phyloP scores from a whole-genome alignment of 2,888 invertebrate species.

The Ornithoptera priamus region DNA sequence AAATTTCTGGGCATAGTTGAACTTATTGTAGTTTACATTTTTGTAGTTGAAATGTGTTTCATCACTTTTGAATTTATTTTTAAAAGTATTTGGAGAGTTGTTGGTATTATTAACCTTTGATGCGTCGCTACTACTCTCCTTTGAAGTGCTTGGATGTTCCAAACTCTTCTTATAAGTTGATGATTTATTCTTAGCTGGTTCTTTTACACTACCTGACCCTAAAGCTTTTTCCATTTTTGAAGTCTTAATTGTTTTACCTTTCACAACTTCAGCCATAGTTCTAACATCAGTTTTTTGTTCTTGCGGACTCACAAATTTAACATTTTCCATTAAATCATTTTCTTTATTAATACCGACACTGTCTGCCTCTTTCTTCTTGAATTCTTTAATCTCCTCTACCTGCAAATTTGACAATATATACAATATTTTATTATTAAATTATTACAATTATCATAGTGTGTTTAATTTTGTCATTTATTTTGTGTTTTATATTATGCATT shows the following conservation, averaged over 20 bases:
- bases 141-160: not conserved
- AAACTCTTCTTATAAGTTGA: conserved; percentile 1
- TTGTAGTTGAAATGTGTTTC: conserved; percentile 51
- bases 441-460: not conserved
- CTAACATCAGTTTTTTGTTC: conserved; percentile 45
- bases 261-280: conserved; percentile 36
- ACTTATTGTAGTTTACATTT: conserved; percentile 58
- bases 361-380: conserved; percentile 60
- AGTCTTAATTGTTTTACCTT: not conserved
- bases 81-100: conserved; percentile 17
- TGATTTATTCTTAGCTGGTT: conserved; percentile 5
- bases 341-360: conserved; percentile 55
- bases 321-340: conserved; percentile 55
- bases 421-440: too few relatives aligned
- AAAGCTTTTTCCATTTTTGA: conserved; percentile 16
- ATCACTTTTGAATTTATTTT: conserved; percentile 34
- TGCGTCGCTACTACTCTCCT: conserved; percentile 13
- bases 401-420: conserved; percentile 38
- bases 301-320: conserved; percentile 55
- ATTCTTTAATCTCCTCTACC: conserved; percentile 59
- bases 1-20: conserved; percentile 40
- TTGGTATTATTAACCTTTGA: conserved; percentile 27
- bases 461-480: not conserved
- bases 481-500: not conserved
- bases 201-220: conserved; percentile 1